Evolutionary conservation across 92 coral and sea anemone genomes (phyloP).

Genomic region (Bergia sp.): DNA sequence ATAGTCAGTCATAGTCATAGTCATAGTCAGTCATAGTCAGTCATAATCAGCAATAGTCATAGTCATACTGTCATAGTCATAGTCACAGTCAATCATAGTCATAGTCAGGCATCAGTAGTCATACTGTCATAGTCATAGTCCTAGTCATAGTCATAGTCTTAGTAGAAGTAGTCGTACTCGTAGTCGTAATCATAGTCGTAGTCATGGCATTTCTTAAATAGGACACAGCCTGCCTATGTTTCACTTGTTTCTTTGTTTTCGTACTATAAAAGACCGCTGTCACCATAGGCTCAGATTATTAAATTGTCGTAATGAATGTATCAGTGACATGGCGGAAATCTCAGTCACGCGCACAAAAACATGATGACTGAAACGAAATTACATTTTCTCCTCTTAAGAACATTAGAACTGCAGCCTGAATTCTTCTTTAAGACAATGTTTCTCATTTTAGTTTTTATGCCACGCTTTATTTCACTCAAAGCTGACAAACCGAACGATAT

Average conservation of each 20-base stretch:
- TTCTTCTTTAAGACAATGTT: not conserved
- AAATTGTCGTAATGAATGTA: too few relatives aligned
- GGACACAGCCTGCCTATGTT: not conserved
- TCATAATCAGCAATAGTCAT: not conserved
- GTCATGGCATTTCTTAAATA: not conserved
- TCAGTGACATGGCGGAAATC: too few relatives aligned
- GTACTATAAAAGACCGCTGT: not conserved
- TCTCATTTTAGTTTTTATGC: not conserved
- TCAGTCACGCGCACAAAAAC: not conserved
- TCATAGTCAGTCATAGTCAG: not conserved
- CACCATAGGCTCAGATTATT: not conserved
- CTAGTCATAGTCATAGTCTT: not conserved
- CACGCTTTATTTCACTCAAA: not conserved
- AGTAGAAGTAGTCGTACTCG: not conserved
- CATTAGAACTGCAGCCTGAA: not conserved
- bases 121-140: not conserved
- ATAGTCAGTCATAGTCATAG: not conserved
- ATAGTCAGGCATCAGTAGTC: not conserved
- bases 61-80: not conserved
- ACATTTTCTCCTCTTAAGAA: too few relatives aligned
- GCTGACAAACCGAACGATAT: too few relatives aligned
- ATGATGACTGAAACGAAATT: too few relatives aligned
- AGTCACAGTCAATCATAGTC: not conserved
- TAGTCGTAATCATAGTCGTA: not conserved
- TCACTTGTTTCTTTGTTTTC: too few relatives aligned